Base-by-base conservation (phyloP, 2,888 invertebrate genomes). In the Tenthredo notha region DNA sequence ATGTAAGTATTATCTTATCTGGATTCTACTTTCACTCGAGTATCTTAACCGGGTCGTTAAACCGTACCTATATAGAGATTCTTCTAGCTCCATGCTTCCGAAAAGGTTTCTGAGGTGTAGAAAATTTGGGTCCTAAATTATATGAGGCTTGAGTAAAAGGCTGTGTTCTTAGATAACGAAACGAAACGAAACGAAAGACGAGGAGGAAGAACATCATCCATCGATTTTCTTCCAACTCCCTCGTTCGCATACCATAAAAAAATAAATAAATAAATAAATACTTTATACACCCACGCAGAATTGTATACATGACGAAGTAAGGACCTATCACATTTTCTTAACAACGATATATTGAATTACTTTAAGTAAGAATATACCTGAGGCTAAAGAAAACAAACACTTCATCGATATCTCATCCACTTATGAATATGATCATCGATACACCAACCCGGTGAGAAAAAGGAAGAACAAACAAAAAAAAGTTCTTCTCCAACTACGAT, bases 131-230 rank as follows among this genome's bases (percentile, higher is more conserved):
- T 74, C 43, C 43, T 43, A 74, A 74, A 74, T 74, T 74, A 74
- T 74, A 74, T 43, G 72, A 74, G 43, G 40, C 43, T 74, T 74
- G 43, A 77, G 77, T 77, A 77, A 77, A 77, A 77, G 77, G 25
- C 54, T 33, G 77, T 77, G 77, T 77, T 50, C 29, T 54, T 18
- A 29, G 77, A 77, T 77, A 77, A 77, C 77, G 50, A 54, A n/a
- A n/a, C n/a, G n/a, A n/a, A n/a, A 50, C 50, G 40, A 21, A 37
- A 74, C 72, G 77, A 54, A 77, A 77, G 77, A 77, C 47, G 77
- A 15, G 50, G 18, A 50, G 77, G 29, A 2, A 33, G 29, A 2
- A 33, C 33, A 67, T 67, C 15, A 67, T 18, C 67, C 67, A 67
- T 40, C 72, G 21, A 37, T 40, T 74, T 72, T 43, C 72, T 10